Evolutionary conservation across 2,113 vertebrate genomes (phyloP), one percentile per base, ranked within the genome.

Genomic region (Solea senegalensis): DNA sequence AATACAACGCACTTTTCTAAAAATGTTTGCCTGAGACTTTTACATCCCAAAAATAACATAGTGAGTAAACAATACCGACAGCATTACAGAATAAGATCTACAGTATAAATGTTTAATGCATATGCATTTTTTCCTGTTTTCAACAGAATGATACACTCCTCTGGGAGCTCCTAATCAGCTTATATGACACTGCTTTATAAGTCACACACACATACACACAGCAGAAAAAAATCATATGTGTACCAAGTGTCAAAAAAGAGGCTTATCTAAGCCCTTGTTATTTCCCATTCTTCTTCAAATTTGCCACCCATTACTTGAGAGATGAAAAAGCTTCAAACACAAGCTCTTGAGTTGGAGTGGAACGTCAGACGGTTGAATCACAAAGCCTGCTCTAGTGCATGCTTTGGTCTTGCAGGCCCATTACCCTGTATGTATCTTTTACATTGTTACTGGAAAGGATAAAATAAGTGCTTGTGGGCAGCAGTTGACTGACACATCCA

Each of bases 221-320:
- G 76, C 54, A 84, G 78, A 72, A 56, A 63, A 65, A n/a, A 72
- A 26, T 45, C 44, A 59, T 64, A 39, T 63, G 48, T 50, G 69
- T 83, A 40, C 81, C 15, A 34, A 69, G 59, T 27, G 57, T 56
- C 9, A 16, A 83, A 83, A 66, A 73, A 63, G 69, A 82, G 51
- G 44, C 80, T 74, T 58, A 71, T 77, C 80, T 70, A 78, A 78
- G 72, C 80, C 50, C 61, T 55, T 69, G 27, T 63, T 80, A 78
- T 76, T 69, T 69, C 16, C 58, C 46, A 74, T 76, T 79, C 70
- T 75, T 72, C 54, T 81, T 78, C 82, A 83, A 87, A 89, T 68
- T 83, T 72, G 76, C 79, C 56, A 75, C 74, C 76, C 85, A 64
- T 86, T 90, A 89, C 90, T 90, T 90, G 86, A 77, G 51, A 74